Conservation (phyloP, 2,113 vertebrate genomes). For the Actinemys pallida region DNA sequence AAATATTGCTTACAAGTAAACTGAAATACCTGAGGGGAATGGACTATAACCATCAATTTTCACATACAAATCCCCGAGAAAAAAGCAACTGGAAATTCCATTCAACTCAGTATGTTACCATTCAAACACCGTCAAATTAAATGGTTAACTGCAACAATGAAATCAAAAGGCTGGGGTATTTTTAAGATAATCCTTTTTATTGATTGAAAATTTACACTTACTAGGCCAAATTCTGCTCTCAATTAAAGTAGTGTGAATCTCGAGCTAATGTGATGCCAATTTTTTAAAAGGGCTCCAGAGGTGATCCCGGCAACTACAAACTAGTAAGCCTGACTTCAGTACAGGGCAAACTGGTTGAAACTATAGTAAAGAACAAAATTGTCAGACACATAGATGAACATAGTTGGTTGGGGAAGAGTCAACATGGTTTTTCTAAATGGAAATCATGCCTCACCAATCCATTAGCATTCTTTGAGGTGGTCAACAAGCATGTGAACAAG, state of each 20-base stretch:
- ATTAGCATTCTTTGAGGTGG: too few species aligned
- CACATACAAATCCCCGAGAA: neutral
- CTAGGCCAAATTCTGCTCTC: neutral
- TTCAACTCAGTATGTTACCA: constrained; percentile 5
- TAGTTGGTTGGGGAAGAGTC: too few species aligned
- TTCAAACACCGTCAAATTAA: constrained; percentile 39
- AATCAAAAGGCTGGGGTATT: constrained; percentile 16
- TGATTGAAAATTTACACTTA: neutral
- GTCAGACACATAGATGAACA: too few species aligned
- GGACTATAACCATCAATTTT: constrained; percentile 33
- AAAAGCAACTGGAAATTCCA: neutral
- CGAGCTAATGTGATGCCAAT: neutral
- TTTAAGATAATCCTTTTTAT: constrained; percentile 42
- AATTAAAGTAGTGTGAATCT: neutral
- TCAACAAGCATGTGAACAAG: too few species aligned
- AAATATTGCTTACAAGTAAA: constrained; percentile 47
- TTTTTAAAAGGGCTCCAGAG: too few species aligned
- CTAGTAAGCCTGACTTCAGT: too few species aligned
- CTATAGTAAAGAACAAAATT: too few species aligned
- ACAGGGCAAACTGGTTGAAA: too few species aligned
- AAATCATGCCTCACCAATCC: too few species aligned
- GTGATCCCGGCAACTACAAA: too few species aligned
- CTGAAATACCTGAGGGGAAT: constrained; percentile 15
- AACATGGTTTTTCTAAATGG: too few species aligned
- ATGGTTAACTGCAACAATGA: constrained; percentile 46